Conservation (phyloP, 2,888 invertebrate genomes). For the Drosophila planitibia region DNA sequence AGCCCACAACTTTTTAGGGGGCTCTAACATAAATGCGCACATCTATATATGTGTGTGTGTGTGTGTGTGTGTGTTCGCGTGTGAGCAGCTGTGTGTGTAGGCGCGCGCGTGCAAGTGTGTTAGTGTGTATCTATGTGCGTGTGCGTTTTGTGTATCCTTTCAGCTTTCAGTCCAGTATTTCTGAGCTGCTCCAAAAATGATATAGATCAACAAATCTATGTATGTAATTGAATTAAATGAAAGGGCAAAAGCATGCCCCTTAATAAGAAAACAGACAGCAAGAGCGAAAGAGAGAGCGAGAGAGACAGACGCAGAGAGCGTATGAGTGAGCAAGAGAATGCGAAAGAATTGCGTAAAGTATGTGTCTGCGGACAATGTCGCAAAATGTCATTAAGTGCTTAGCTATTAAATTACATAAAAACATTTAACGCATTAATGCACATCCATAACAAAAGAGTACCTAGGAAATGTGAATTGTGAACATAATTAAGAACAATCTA, state of each 20-base stretch:
- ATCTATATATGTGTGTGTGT: conserved; percentile 1
- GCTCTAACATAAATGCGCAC: conserved; percentile 9
- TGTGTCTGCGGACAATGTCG: conserved; percentile 31
- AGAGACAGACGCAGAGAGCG: conserved; percentile 5
- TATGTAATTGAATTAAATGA: conserved; percentile 72
- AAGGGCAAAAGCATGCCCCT: conserved; percentile 44
- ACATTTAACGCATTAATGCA: conserved; percentile 56
- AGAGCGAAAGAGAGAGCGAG: conserved; percentile 14
- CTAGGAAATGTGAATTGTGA: not conserved
- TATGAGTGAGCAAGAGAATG: conserved; percentile 6
- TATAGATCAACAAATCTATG: conserved; percentile 45
- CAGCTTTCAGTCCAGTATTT: conserved; percentile 42
- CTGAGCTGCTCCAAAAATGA: conserved; percentile 60
- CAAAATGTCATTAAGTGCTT: conserved; percentile 67
- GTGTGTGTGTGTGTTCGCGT: conserved; percentile 15
- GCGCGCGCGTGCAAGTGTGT: conserved; percentile 6
- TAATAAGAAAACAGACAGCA: conserved; percentile 45
- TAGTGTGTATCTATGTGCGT: conserved; percentile 48
- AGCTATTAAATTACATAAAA: conserved; percentile 71
- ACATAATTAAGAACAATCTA: conserved; percentile 27
- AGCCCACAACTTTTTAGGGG: conserved; percentile 17
- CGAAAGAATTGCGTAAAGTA: conserved; percentile 70
- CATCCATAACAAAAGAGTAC: conserved; percentile 33
- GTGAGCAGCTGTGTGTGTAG: conserved; percentile 5
- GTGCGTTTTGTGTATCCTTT: conserved; percentile 71